Evolutionary conservation across 2,113 vertebrate species (phyloP), one percentile per base, ranked within the genome.

Genomic region (Lepisosteus oculatus): DNA sequence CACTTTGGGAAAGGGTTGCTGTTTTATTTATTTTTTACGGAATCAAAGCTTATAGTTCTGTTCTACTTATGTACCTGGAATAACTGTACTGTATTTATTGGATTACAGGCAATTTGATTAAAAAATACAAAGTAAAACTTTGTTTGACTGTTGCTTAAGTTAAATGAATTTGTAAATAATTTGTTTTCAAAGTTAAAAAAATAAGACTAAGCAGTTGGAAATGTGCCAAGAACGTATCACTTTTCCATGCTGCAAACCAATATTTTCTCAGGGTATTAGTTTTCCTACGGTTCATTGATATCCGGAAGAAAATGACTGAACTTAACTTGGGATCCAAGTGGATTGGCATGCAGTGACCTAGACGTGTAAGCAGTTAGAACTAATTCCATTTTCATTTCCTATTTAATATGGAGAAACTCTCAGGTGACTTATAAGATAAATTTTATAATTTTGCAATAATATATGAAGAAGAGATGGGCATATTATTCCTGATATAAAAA

Each of bases 381-480:
- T 75, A 68, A 75, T 76, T 83, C 73, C 70, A 77, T 81, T 84
- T 84, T 63, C 78, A 61, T 73, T 72, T 57, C 78, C 70, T 90
- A 59, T 59, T 13, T 15, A 84, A 85, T 85, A 86, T 85, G 83
- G 84, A 72, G 80, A 87, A 79, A 78, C 73, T 64, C 75, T 75
- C 75, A 85, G 80, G 75, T 81, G 72, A 81, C 68, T 79, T 74
- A 64, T 77, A 77, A 79, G 79, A 85, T 72, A 67, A 78, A 66
- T 65, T 65, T 73, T 83, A 83, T 83, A 54, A 85, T 84, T 85
- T 77, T 61, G 75, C 78, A 64, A 70, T 75, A 80, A 83, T 79
- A 78, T 72, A 85, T 79, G 80, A 83, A 80, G 74, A 82, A 80
- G 74, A 82, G 74, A 78, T 83, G 81, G 83, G 81, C 81, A 78